Conservation (phyloP, 2,113 vertebrate genomes). For the Chinchilla lanigera region DNA sequence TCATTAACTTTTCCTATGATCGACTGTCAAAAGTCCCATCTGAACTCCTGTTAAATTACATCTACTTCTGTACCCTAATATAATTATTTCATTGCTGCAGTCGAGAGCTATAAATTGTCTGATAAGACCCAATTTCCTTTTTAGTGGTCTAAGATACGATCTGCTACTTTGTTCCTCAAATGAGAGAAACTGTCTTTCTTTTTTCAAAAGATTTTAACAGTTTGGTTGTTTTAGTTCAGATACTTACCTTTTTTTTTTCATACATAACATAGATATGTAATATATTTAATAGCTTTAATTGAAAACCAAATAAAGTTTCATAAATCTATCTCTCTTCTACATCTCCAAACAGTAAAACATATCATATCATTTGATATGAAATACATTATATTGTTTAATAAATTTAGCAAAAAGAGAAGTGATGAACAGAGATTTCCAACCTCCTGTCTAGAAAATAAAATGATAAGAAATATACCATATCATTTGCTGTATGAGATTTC, state of each 20-base stretch:
- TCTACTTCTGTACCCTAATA: constrained; percentile 63
- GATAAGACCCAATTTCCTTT: constrained; percentile 72
- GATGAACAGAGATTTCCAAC: too few species aligned
- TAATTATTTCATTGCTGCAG: constrained; percentile 73
- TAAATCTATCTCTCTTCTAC: not conserved
- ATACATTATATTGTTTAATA: too few species aligned
- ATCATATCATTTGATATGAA: not conserved
- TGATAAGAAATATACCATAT: too few species aligned
- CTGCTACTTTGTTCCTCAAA: constrained; percentile 66
- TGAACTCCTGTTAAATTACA: constrained; percentile 77
- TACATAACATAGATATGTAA: not conserved
- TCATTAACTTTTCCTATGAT: constrained; percentile 82
- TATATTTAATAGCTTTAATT: constrained; percentile 32
- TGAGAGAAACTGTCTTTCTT: constrained; percentile 67
- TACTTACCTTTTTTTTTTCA: not conserved
- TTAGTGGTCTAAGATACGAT: constrained; percentile 69
- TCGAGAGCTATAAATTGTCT: constrained; percentile 68
- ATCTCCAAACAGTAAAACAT: constrained; percentile 35
- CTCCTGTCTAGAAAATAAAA: too few species aligned
- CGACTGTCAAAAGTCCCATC: constrained; percentile 75
- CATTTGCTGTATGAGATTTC: not conserved
- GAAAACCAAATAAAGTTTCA: constrained; percentile 1
- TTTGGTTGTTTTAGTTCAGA: not conserved
- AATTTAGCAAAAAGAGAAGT: too few species aligned
- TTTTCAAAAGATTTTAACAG: constrained; percentile 50